Conservation (phyloP, 2,888 invertebrate species). For the Aradus depressus region DNA sequence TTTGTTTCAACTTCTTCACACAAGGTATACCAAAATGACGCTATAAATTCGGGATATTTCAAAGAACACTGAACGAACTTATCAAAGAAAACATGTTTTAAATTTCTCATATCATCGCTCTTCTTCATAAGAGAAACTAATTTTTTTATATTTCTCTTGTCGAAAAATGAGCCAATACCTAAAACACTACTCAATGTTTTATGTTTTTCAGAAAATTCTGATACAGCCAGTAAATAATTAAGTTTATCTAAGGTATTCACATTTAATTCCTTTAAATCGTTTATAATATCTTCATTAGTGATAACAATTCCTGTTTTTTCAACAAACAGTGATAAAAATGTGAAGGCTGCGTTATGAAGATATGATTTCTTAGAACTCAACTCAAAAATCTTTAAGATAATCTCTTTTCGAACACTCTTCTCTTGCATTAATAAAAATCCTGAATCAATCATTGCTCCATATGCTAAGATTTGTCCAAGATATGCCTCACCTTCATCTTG, state of each 20-base stretch:
- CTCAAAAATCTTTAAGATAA: slow-evolving; percentile 8
- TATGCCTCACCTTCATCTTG: slow-evolving; percentile 14
- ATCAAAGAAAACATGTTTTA: slow-evolving; percentile 3
- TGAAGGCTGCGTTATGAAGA: slow-evolving; percentile 5
- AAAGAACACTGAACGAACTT: neutral
- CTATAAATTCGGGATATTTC: slow-evolving; percentile 2
- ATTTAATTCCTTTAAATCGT: slow-evolving; percentile 7
- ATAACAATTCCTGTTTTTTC: neutral
- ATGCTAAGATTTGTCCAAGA: slow-evolving; percentile 15
- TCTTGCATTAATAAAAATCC: neutral
- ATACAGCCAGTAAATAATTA: slow-evolving; percentile 4
- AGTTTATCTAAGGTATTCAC: slow-evolving; percentile 12
- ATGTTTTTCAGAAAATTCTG: slow-evolving; percentile 1
- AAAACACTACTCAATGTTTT: slow-evolving; percentile 6
- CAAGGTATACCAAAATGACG: slow-evolving; percentile 7
- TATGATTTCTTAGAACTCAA: slow-evolving; percentile 9
- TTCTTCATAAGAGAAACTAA: slow-evolving; percentile 2
- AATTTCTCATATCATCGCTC: neutral
- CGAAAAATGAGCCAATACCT: slow-evolving; percentile 3
- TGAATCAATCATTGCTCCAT: slow-evolving; percentile 8
- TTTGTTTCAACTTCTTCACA: slow-evolving; percentile 1
- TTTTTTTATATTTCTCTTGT: slow-evolving; percentile 1
- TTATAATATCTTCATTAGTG: slow-evolving; percentile 1
- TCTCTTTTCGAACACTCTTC: neutral
- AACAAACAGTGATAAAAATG: neutral